Evolutionary conservation across 2,797 vertebrate genomes (phyloP).

Genomic region (Sebastes iracundus): DNA sequence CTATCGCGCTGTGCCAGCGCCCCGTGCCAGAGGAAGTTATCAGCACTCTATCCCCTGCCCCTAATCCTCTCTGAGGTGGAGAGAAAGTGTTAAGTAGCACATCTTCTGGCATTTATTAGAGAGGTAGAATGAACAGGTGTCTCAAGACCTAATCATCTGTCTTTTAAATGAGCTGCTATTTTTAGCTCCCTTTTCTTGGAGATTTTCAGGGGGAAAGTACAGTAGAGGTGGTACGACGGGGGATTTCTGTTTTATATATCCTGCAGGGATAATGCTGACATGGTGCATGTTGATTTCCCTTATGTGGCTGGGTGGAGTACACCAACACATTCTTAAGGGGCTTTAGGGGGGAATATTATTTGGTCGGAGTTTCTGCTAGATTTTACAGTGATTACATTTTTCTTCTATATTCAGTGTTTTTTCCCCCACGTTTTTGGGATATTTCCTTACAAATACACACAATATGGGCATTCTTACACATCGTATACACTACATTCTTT

Average conservation of each 20-base stretch:
- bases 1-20: slow-evolving; percentile 56
- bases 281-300: neutral
- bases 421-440: neutral
- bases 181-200: slow-evolving; percentile 53
- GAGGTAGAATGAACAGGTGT: slow-evolving; percentile 72
- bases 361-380: neutral
- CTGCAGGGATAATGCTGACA: slow-evolving; percentile 28
- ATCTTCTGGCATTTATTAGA: slow-evolving; percentile 62
- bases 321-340: neutral
- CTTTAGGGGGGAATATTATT: neutral
- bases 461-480: neutral
- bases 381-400: neutral
- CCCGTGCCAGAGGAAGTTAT: slow-evolving; percentile 71
- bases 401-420: neutral
- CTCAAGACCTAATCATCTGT: slow-evolving; percentile 52
- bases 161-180: slow-evolving; percentile 71
- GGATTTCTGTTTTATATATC: slow-evolving; percentile 27
- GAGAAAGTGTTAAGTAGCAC: slow-evolving; percentile 67
- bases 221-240: slow-evolving; percentile 27
- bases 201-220: slow-evolving; percentile 40
- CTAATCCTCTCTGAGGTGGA: slow-evolving; percentile 65
- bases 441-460: neutral
- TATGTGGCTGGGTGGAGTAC: neutral
- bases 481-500: neutral
- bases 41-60: slow-evolving; percentile 52